Percentiles rank a stretch among this genome's conserved stretches.
phyloP scores from a whole-genome alignment of 2,888 invertebrate genomes.

The Himalopsyche japonica region DNA sequence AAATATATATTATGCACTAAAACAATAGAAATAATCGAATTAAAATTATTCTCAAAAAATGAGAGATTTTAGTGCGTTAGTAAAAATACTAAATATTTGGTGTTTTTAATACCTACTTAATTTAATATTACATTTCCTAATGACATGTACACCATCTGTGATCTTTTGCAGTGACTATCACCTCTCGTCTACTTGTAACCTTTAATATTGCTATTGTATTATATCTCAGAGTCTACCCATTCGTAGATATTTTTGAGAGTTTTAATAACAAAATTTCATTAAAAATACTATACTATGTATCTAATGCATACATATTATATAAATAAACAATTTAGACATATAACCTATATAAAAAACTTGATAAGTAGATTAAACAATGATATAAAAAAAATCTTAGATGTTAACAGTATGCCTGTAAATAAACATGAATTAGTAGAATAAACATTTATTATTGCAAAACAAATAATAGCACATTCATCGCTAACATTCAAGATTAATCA shows the following conservation, averaged over 20 bases:
- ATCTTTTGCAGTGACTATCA: constrained; percentile 41
- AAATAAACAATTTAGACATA: background rate
- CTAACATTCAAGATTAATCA: too few species aligned
- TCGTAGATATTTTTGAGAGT: background rate
- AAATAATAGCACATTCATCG: too few species aligned
- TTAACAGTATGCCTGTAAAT: too few species aligned
- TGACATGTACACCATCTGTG: constrained; percentile 38
- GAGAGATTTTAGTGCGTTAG: background rate
- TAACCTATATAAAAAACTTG: background rate
- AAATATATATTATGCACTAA: too few species aligned
- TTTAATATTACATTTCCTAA: constrained; percentile 19
- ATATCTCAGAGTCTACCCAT: background rate
- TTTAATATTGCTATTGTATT: background rate
- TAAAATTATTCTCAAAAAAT: background rate
- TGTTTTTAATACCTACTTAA: background rate
- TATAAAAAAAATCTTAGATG: background rate
- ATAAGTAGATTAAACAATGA: background rate
- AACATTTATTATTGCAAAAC: too few species aligned
- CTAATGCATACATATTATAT: background rate
- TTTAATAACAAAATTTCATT: background rate
- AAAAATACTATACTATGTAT: background rate
- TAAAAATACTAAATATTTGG: background rate
- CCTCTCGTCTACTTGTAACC: constrained; percentile 6
- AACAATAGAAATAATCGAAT: background rate
- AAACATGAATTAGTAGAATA: too few species aligned